These are phyloP conservation scores for Diarsia brunnea DNA, from an alignment of 2,888 invertebrate species.

Conservation along the genomic window DNA sequence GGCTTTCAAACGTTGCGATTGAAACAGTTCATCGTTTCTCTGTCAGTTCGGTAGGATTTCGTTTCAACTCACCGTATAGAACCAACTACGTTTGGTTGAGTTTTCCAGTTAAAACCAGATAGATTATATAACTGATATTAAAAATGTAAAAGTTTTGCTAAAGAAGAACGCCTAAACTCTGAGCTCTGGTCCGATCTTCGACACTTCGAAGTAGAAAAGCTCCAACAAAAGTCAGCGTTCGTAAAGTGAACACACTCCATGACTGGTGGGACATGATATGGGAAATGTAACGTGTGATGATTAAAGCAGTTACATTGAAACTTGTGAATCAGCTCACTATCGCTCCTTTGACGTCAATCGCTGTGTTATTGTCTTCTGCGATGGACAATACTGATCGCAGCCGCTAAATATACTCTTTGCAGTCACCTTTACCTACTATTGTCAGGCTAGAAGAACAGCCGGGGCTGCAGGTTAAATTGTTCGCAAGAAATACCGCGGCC, in stretches of 20 bases:
- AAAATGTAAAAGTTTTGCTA: neutral
- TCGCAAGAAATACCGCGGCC: no score
- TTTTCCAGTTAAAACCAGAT: conserved; percentile 8
- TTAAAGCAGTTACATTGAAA: conserved; percentile 15
- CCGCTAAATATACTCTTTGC: conserved; percentile 17
- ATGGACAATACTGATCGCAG: conserved; percentile 38
- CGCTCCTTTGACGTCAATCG: conserved; percentile 49
- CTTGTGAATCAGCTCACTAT: conserved; percentile 56
- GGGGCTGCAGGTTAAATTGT: no score
- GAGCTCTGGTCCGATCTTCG: no score
- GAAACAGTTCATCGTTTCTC: neutral
- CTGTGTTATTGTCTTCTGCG: conserved; percentile 45
- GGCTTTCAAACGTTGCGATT: neutral
- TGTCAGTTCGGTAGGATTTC: neutral
- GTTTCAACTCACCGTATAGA: neutral
- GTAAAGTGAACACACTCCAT: neutral
- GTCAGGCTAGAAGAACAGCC: neutral
- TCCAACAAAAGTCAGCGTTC: neutral
- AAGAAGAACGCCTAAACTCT: neutral
- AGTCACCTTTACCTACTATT: neutral
- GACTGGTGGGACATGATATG: neutral
- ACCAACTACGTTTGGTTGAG: neutral
- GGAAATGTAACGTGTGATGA: neutral
- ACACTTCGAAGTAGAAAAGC: neutral
- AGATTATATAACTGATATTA: neutral